Conservation (phyloP, 2,113 vertebrate species). For the Gambusia holbrooki region DNA sequence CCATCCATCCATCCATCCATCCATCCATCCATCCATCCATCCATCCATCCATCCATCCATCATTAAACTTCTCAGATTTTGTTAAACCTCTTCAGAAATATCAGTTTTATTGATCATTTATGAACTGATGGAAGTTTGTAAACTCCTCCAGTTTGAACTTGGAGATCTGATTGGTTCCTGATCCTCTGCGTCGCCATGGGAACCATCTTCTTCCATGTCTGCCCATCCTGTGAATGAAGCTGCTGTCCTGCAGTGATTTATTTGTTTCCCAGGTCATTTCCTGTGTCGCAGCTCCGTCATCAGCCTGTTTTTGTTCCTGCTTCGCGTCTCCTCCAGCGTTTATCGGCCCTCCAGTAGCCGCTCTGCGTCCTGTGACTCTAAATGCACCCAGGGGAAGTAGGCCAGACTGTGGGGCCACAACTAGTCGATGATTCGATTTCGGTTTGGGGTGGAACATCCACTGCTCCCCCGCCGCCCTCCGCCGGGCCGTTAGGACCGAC, state of each 20-base stretch:
- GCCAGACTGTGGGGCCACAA: conserved; percentile 53
- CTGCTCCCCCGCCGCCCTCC: conserved; percentile 19
- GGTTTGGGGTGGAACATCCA: conserved; percentile 45
- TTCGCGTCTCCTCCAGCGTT: conserved; percentile 13
- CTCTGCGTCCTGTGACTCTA: conserved; percentile 25
- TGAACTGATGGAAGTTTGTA: not conserved
- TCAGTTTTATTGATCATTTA: too few relatives aligned
- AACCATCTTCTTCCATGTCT: too few relatives aligned
- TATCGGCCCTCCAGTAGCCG: conserved; percentile 16
- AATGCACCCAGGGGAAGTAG: conserved; percentile 67
- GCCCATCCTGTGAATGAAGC: too few relatives aligned
- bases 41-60: too few relatives aligned
- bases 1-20: too few relatives aligned
- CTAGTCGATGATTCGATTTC: conserved; percentile 59
- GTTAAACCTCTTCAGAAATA: too few relatives aligned
- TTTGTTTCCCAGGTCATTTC: not conserved
- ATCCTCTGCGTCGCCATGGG: too few relatives aligned
- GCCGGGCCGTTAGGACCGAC: conserved; percentile 59
- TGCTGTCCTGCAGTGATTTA: not conserved
- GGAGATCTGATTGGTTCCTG: not conserved
- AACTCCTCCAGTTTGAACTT: not conserved
- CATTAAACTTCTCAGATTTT: too few relatives aligned
- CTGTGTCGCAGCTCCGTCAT: not conserved
- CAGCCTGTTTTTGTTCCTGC: not conserved
- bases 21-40: too few relatives aligned